Evolutionary conservation across 2,797 vertebrate genomes (phyloP).

Genomic region (Ptychadena robeensis): DNA sequence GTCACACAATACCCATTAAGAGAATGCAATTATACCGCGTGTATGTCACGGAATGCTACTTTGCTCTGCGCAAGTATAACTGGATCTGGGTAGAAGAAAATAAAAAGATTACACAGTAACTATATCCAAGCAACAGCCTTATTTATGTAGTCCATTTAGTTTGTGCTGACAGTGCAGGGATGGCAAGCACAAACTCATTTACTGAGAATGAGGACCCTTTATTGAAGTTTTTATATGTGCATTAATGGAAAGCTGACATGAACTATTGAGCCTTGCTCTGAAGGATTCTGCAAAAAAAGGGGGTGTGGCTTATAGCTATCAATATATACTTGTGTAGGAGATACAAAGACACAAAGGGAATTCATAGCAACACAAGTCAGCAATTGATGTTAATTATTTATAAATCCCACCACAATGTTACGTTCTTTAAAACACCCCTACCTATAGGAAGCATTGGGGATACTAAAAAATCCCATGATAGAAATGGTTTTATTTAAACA

Average conservation of each 20-base stretch:
- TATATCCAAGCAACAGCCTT: constrained; percentile 54
- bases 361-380: not conserved
- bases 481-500: too few relatives aligned
- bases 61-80: constrained; percentile 58
- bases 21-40: constrained; percentile 62
- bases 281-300: not conserved
- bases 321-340: not conserved
- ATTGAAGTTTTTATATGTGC: constrained; percentile 60
- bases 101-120: constrained; percentile 59
- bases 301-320: constrained; percentile 12
- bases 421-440: not conserved
- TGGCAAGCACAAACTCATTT: constrained; percentile 60
- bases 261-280: constrained; percentile 19
- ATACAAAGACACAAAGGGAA: not conserved
- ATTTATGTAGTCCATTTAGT: constrained; percentile 62
- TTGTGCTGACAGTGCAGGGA: constrained; percentile 59
- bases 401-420: not conserved
- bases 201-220: constrained; percentile 56
- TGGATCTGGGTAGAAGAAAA: constrained; percentile 48
- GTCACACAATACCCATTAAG: constrained; percentile 63
- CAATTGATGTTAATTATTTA: not conserved
- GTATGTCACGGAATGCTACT: constrained; percentile 59
- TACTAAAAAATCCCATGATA: too few relatives aligned
- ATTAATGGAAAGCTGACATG: constrained; percentile 59
- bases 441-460: not conserved